phyloP scores from a whole-genome alignment of 2,888 invertebrate genomes.

The Thera britannica region DNA sequence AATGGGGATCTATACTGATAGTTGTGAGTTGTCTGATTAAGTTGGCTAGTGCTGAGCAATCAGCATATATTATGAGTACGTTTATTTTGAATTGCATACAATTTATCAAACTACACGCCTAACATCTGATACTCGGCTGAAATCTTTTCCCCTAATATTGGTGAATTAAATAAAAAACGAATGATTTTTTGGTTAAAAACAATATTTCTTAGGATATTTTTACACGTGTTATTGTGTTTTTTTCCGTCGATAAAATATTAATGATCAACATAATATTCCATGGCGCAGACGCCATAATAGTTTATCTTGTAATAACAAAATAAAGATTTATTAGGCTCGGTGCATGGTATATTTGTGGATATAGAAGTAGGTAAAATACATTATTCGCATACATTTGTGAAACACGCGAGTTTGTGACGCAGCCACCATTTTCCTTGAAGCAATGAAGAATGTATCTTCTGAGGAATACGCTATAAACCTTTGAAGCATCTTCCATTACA shows the following conservation, averaged over 20 bases:
- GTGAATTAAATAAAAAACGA: too few relatives aligned
- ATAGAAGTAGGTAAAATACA: neutral
- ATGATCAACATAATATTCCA: too few relatives aligned
- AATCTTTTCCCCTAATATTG: too few relatives aligned
- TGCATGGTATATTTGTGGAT: neutral
- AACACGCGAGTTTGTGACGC: slow-evolving; percentile 9
- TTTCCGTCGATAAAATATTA: too few relatives aligned
- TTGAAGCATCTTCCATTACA: slow-evolving; percentile 72
- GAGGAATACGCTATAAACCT: slow-evolving; percentile 49
- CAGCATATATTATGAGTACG: neutral
- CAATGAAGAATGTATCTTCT: slow-evolving; percentile 45
- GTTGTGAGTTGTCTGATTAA: neutral
- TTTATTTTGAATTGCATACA: neutral
- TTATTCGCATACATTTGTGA: slow-evolving; percentile 3
- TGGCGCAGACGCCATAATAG: too few relatives aligned
- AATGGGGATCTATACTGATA: slow-evolving; percentile 9
- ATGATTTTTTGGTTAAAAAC: too few relatives aligned
- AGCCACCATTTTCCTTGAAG: slow-evolving; percentile 25
- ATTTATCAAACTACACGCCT: too few relatives aligned
- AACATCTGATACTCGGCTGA: too few relatives aligned
- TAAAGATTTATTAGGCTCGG: neutral
- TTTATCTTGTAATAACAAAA: too few relatives aligned
- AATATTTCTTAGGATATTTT: too few relatives aligned
- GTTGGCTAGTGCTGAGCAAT: neutral
- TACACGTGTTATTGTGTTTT: too few relatives aligned